phyloP scores from a whole-genome alignment of 2,888 invertebrate genomes.

The Parapristionchus giblindavisi region DNA sequence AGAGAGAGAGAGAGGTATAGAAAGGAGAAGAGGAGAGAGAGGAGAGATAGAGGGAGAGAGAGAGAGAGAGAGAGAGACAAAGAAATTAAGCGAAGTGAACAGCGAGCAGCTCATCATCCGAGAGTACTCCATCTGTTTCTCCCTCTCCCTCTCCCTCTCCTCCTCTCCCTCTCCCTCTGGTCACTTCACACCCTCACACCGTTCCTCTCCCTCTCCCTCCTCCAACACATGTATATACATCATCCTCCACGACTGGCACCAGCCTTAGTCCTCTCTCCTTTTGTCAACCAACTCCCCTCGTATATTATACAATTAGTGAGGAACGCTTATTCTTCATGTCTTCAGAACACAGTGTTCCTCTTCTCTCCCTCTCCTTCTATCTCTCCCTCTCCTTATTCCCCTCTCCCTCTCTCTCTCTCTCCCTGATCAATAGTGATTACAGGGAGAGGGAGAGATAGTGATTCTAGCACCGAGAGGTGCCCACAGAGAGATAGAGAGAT shows the following conservation, averaged over 20 bases:
- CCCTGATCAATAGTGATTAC: not conserved
- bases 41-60: not conserved
- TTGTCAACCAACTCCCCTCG: not conserved
- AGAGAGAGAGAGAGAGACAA: not conserved
- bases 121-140: not conserved
- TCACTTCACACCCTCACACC: not conserved
- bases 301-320: not conserved
- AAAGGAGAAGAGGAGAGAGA: not conserved
- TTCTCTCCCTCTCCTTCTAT: not conserved
- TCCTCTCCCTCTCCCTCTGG: not conserved
- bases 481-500: constrained; percentile 1
- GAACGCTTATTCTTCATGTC: not conserved
- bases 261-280: not conserved
- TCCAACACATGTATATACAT: no score
- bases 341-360: not conserved
- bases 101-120: not conserved
- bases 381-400: not conserved
- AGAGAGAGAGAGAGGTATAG: not conserved
- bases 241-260: no score
- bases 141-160: not conserved
- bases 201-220: no score
- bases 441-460: no score
- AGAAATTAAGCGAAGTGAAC: constrained; percentile 11
- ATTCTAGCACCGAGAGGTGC: not conserved
- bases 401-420: not conserved